Conservation (phyloP, 2,113 vertebrate species). For the Cinclus cinclus region DNA sequence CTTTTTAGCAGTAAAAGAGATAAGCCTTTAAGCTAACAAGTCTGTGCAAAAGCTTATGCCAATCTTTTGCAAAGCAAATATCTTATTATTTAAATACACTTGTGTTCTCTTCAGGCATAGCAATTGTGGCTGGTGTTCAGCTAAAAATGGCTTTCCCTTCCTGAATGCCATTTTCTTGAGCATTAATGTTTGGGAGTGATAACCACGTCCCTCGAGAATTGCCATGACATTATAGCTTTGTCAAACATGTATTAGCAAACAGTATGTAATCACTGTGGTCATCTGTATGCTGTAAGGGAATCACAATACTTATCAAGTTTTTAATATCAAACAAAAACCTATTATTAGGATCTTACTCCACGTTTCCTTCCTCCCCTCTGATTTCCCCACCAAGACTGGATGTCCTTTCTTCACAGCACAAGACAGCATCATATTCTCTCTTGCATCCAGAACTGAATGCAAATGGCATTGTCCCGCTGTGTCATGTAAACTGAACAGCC, state of each 20-base stretch:
- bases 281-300: neutral
- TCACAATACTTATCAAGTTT: neutral
- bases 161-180: neutral
- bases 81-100: slow-evolving; percentile 47
- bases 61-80: slow-evolving; percentile 49
- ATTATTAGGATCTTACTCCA: neutral
- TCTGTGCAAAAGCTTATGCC: neutral
- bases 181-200: neutral
- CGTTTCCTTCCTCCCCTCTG: neutral
- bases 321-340: accelerated
- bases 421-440: neutral
- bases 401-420: neutral
- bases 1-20: slow-evolving; percentile 12
- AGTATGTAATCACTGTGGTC: neutral
- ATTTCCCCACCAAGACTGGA: neutral
- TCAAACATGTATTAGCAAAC: neutral
- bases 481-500: neutral
- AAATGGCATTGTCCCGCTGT: neutral
- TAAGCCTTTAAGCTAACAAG: slow-evolving; percentile 61
- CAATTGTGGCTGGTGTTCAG: neutral
- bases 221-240: neutral
- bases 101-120: slow-evolving; percentile 31
- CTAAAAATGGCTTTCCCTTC: neutral
- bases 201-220: neutral
- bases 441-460: neutral